Evolutionary conservation across 2,113 vertebrate genomes (phyloP).

Genomic region (Lampris megalopsis): DNA sequence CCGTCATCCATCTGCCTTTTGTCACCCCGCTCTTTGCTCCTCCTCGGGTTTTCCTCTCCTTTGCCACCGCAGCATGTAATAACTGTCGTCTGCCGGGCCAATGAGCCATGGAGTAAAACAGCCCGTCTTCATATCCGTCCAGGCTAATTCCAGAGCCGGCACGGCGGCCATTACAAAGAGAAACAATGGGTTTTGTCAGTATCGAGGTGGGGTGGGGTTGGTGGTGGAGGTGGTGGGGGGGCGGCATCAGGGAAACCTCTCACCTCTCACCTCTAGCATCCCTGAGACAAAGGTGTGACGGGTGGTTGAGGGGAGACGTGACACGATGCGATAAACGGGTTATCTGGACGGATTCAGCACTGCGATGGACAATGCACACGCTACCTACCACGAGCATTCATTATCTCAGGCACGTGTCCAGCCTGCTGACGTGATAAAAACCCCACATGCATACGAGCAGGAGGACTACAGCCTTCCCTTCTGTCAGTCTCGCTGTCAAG

Average conservation of each 20-base stretch:
- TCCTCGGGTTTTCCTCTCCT: slow-evolving; percentile 25
- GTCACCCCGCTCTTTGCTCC: slow-evolving; percentile 14
- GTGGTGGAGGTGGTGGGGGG: slow-evolving; percentile 35
- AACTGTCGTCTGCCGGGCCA: slow-evolving; percentile 69
- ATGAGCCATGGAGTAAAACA: slow-evolving; percentile 68
- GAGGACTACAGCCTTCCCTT: slow-evolving; percentile 29
- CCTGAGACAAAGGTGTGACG: slow-evolving; percentile 58
- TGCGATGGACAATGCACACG: no score
- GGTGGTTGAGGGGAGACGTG: slow-evolving; percentile 68
- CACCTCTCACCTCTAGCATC: slow-evolving; percentile 67
- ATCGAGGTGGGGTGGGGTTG: slow-evolving; percentile 26
- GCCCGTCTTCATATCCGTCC: slow-evolving; percentile 61
- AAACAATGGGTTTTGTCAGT: slow-evolving; percentile 60
- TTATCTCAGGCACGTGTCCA: no score
- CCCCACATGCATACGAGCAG: neutral
- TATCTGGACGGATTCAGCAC: slow-evolving; percentile 39
- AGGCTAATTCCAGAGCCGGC: slow-evolving; percentile 57
- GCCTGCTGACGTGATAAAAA: neutral
- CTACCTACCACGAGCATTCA: no score
- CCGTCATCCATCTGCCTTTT: slow-evolving; percentile 65
- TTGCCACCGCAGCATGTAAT: slow-evolving; percentile 59
- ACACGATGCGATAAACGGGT: slow-evolving; percentile 75
- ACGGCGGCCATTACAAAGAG: slow-evolving; percentile 45
- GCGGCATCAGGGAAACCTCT: slow-evolving; percentile 75
- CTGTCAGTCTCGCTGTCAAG: slow-evolving; percentile 50